phyloP scores from a whole-genome alignment of 2,797 vertebrate genomes.

The Fratercula arctica region DNA sequence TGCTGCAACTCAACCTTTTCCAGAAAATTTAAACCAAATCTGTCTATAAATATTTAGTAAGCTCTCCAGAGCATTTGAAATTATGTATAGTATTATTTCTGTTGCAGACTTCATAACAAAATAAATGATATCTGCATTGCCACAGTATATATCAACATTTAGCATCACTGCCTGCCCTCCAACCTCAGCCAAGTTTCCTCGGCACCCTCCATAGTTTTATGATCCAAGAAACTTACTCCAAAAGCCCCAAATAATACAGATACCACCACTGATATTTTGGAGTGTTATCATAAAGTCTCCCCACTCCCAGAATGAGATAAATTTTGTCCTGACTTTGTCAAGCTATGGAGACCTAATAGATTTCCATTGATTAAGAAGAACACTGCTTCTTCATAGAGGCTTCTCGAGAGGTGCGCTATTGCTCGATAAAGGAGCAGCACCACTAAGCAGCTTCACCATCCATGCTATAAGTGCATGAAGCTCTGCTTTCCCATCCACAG shows the following conservation, averaged over 20 bases:
- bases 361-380: not conserved
- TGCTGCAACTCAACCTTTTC: not conserved
- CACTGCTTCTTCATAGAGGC: not conserved
- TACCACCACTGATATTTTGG: not conserved
- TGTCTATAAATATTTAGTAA: not conserved
- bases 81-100: not conserved
- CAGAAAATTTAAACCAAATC: not conserved
- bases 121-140: not conserved
- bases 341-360: not conserved
- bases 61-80: not conserved
- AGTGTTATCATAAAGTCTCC: not conserved
- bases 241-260: not conserved
- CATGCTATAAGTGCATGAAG: not conserved
- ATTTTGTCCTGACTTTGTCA: not conserved
- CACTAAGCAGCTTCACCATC: not conserved
- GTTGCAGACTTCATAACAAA: not conserved
- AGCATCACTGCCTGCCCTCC: not conserved
- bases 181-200: not conserved
- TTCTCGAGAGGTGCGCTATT: fast-evolving
- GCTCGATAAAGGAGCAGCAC: not conserved
- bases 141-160: not conserved
- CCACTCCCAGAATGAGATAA: not conserved
- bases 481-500: not conserved
- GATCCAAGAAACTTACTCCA: not conserved
- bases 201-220: not conserved